Conservation (phyloP, 2,888 invertebrate species). For the Psylliodes chrysocephalus region DNA sequence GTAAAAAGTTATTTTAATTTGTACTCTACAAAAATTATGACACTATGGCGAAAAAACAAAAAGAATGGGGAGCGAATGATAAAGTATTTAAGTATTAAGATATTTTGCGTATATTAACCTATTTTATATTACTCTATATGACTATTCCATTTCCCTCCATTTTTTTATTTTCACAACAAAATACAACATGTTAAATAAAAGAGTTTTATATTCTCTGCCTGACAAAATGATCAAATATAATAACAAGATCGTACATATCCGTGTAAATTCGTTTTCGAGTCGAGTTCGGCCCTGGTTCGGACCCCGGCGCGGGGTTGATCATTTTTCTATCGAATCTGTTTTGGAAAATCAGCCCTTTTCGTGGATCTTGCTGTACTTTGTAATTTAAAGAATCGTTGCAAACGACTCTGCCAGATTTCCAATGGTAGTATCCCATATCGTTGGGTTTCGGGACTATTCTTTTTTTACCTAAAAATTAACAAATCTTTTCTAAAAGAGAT, state of each 20-base stretch:
- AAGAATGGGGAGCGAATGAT: too few relatives aligned
- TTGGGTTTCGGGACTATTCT: slow-evolving; percentile 73
- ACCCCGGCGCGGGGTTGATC: slow-evolving; percentile 76
- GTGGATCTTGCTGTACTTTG: slow-evolving; percentile 78
- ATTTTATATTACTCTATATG: too few relatives aligned
- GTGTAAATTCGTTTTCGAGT: slow-evolving; percentile 72
- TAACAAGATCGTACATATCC: slow-evolving; percentile 76
- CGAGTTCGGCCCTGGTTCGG: slow-evolving; percentile 74
- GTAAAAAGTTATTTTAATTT: too few relatives aligned
- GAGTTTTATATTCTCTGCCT: slow-evolving; percentile 65
- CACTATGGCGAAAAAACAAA: too few relatives aligned
- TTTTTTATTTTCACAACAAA: too few relatives aligned
- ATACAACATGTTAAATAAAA: too few relatives aligned
- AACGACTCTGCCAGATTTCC: slow-evolving; percentile 75
- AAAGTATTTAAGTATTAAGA: too few relatives aligned
- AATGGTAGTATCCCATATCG: slow-evolving; percentile 83
- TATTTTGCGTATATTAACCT: too few relatives aligned
- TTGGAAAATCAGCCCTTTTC: slow-evolving; percentile 79
- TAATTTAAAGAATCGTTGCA: slow-evolving; percentile 83
- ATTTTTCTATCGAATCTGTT: slow-evolving; percentile 83
- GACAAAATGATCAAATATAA: slow-evolving; percentile 83
- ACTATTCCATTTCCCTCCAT: too few relatives aligned
- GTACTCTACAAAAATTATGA: too few relatives aligned
- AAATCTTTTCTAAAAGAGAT: too few relatives aligned
- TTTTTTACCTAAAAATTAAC: slow-evolving; percentile 57